Evolutionary conservation across 2,888 invertebrate species (phyloP).

Genomic region (Cosmia pyralina): DNA sequence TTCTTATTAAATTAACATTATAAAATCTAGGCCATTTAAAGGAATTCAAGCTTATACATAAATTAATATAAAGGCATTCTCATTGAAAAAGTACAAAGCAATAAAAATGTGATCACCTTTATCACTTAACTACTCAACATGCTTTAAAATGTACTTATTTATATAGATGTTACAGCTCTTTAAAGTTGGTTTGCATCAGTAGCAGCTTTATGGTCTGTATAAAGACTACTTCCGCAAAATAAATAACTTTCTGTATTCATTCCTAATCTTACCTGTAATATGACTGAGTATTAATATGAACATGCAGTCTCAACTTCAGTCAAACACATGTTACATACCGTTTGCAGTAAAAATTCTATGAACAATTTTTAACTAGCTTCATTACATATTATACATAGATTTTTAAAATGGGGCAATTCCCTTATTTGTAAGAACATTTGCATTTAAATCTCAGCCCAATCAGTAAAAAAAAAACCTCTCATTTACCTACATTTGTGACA

Average conservation of each 20-base stretch:
- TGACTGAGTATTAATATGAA: neutral
- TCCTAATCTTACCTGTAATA: neutral
- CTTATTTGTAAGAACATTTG: neutral
- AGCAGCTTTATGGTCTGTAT: neutral
- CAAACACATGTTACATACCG: neutral
- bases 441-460: neutral
- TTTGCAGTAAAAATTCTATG: neutral
- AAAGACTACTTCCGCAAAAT: neutral
- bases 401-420: neutral
- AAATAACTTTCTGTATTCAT: neutral
- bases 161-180: neutral
- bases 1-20: too few relatives aligned
- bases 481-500: neutral
- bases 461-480: neutral
- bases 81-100: neutral
- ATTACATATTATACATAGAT: neutral
- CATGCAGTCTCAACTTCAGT: neutral
- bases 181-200: neutral
- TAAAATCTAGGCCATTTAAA: neutral
- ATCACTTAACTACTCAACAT: neutral
- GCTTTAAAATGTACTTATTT: neutral
- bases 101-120: neutral
- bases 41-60: neutral
- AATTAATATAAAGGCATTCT: neutral
- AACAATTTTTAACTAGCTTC: neutral